Evolutionary conservation across 2,888 invertebrate species (phyloP).

Genomic region (Andrena praecox): DNA sequence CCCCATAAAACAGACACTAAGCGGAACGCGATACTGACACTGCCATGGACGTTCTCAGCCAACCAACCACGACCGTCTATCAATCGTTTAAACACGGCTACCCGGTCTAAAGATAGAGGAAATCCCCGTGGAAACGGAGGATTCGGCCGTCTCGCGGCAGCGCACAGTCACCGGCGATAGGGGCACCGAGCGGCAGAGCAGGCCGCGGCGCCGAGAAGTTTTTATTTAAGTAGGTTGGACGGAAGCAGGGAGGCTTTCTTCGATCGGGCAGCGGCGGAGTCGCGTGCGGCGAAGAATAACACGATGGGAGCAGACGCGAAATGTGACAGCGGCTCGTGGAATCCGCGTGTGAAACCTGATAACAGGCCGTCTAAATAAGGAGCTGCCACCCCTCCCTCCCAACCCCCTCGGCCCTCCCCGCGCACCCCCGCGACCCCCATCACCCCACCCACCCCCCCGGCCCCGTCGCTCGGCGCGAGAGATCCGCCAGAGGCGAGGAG

Average conservation of each 20-base stretch:
- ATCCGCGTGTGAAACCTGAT: slow-evolving; percentile 84
- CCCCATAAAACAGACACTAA: neutral
- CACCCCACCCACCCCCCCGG: too few species aligned
- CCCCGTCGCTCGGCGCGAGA: slow-evolving; percentile 53
- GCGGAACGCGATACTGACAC: neutral
- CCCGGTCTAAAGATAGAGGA: too few species aligned
- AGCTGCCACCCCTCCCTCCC: slow-evolving; percentile 69
- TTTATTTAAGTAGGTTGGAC: slow-evolving; percentile 54
- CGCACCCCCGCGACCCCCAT: too few species aligned
- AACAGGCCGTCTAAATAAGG: slow-evolving; percentile 84
- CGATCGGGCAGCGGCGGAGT: slow-evolving; percentile 11
- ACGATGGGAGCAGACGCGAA: slow-evolving; percentile 21
- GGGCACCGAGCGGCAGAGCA: neutral
- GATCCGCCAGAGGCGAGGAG: slow-evolving; percentile 56
- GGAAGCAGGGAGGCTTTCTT: slow-evolving; percentile 22
- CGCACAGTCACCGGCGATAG: neutral
- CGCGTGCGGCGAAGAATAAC: slow-evolving; percentile 15
- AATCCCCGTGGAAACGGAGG: neutral
- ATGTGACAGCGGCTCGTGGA: slow-evolving; percentile 69
- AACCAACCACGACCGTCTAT: neutral
- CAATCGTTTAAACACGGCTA: neutral
- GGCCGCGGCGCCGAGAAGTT: neutral
- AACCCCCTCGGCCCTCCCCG: too few species aligned
- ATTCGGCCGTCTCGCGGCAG: neutral
- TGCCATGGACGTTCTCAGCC: neutral